A percentile compares a stretch with the other conserved stretches of the same genome.
Conservation (phyloP, 2,888 invertebrate genomes). For the Auanema freiburgensis region DNA sequence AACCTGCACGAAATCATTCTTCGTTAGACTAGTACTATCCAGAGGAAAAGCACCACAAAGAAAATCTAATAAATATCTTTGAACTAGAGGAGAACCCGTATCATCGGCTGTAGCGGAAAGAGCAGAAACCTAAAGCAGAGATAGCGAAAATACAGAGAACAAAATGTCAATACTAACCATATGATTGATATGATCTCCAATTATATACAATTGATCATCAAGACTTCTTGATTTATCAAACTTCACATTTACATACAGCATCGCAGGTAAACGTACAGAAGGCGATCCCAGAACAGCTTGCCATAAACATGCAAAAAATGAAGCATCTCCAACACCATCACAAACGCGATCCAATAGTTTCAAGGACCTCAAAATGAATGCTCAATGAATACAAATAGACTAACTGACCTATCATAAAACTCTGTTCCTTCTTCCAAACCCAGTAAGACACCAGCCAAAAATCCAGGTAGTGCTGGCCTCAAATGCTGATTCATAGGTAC, state of each 20-base stretch:
- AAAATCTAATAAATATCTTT: conserved; percentile 82
- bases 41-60: conserved; percentile 81
- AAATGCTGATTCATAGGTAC: conserved; percentile 79
- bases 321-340: conserved; percentile 74
- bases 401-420: conserved; percentile 53
- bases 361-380: conserved; percentile 40
- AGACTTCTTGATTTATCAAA: conserved; percentile 79
- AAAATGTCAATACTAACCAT: conserved; percentile 71
- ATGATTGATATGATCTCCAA: conserved; percentile 81
- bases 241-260: conserved; percentile 78
- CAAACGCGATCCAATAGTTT: conserved; percentile 52
- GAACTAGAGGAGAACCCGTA: conserved; percentile 73
- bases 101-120: conserved; percentile 81
- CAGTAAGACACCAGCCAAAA: conserved; percentile 83
- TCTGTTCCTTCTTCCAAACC: conserved; percentile 69
- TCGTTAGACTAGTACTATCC: conserved; percentile 72
- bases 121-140: conserved; percentile 73
- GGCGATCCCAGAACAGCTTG: conserved; percentile 79
- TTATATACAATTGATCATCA: conserved; percentile 79
- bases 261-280: conserved; percentile 79
- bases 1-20: conserved; percentile 54
- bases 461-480: conserved; percentile 81
- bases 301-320: conserved; percentile 87
- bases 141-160: not conserved
- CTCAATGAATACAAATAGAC: conserved; percentile 4